Evolutionary conservation across 92 coral and sea anemone genomes (phyloP), one percentile per base, ranked within the genome.

Genomic region (Porites evermanni): DNA sequence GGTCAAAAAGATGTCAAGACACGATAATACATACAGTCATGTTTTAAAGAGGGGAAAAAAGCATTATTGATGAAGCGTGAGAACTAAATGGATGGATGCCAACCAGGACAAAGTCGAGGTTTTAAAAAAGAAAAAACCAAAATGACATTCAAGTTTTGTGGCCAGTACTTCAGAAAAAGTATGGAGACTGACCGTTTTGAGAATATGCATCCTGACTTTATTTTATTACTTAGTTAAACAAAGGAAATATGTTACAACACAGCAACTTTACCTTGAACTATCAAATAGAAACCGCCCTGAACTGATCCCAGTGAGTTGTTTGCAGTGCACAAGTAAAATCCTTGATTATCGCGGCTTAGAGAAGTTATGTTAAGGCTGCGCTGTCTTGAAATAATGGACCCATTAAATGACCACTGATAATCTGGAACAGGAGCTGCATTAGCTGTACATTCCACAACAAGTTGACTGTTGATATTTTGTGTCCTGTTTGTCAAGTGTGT

Each of bases 361-460:
- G 92, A 63, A 19, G 75, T 58, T 44, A 94, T 65, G n/a, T 21
- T 60, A 24, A 94, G 70, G 47, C 61, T 67, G 63, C 79, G 86
- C 63, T 38, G 44, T 8, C 20, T 12, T 69, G 91, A 7, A 61
- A 92, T 66, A 17, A 92, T 72, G 20, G 87, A 84, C 82, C 91
- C 90, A 29, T 80, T 80, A 88, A 80, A 91, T 1, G 56, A 74
- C 99, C 99, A 97, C 68, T 61, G 92, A 80, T 85, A 91, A 38
- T 88, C 54, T 4, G 98, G 91, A 16, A 84, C 44, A 32, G 99
- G 99, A 75, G 75, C 90, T n/a, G 91, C 98, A 82, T 89, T 63
- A 54, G 92, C 92, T 63, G 87, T 89, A 74, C 99, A 97, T 44
- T 85, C 89, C 67, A 90, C 78, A 29, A 18, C 82, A 38, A 94